These are phyloP conservation scores for Subanguina moxae DNA, from an alignment of 1,140 invertebrate genomes.

Conservation along the genomic window DNA sequence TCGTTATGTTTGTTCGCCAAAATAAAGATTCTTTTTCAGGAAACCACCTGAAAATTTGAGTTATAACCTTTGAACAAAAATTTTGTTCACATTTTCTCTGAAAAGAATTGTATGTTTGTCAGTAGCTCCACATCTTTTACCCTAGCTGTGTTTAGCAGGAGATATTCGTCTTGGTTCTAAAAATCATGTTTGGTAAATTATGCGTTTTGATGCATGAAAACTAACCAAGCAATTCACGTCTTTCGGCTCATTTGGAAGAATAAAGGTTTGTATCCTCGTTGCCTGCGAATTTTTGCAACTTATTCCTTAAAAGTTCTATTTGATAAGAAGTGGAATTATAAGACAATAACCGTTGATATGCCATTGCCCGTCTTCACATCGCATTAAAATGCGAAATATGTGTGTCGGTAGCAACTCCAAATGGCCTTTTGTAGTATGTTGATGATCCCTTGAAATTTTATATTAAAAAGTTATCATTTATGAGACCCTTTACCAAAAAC, in stretches of 20 bases:
- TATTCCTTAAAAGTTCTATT: not conserved
- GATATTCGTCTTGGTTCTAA: constrained; percentile 25
- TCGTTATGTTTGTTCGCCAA: constrained; percentile 18
- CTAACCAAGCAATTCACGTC: constrained; percentile 43
- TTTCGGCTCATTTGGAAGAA: constrained; percentile 27
- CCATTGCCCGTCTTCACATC: constrained; percentile 37
- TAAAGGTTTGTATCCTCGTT: constrained; percentile 39
- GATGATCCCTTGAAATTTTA: not conserved
- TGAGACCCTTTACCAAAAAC: constrained; percentile 23
- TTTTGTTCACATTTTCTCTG: constrained; percentile 1
- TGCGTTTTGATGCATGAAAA: not conserved
- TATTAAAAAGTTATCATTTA: not conserved
- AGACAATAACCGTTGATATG: constrained; percentile 25
- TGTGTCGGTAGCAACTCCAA: constrained; percentile 29
- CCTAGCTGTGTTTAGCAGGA: constrained; percentile 38
- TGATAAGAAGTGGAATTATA: too few species aligned
- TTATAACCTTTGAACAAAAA: too few species aligned
- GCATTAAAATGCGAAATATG: constrained; percentile 39
- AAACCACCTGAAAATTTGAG: constrained; percentile 1
- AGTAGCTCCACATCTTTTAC: constrained; percentile 43
- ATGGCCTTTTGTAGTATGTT: not conserved
- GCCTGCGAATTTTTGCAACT: constrained; percentile 21
- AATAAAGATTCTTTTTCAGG: constrained; percentile 9
- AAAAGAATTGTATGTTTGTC: constrained; percentile 31
- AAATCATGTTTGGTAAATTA: constrained; percentile 8